Percentiles rank a stretch among this genome's conserved stretches.
Evolutionary conservation across 1,140 invertebrate species (phyloP).

Genomic region (Drosophila kanapiae): DNA sequence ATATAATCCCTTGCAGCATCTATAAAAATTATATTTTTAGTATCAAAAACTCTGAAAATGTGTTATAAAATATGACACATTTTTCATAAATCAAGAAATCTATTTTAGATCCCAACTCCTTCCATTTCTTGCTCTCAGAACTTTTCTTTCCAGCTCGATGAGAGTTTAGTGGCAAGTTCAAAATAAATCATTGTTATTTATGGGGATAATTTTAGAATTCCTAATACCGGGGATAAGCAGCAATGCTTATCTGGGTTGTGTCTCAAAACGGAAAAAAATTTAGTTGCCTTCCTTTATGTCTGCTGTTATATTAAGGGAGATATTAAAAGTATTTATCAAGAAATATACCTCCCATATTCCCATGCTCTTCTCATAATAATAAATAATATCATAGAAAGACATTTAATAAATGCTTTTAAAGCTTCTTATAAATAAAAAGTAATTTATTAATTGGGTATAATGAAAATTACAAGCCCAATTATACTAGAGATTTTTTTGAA

Average conservation of each 20-base stretch:
- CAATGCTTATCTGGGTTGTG: constrained; percentile 17
- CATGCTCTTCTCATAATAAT: neutral
- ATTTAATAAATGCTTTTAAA: neutral
- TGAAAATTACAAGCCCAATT: neutral
- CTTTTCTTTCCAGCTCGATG: constrained; percentile 10
- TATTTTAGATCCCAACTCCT: constrained; percentile 8
- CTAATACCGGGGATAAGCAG: constrained; percentile 1
- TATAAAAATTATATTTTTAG: neutral
- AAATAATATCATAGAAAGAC: neutral
- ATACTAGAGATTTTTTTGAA: neutral
- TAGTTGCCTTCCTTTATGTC: neutral
- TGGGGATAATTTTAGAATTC: constrained; percentile 28
- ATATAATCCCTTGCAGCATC: no score
- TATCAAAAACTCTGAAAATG: neutral
- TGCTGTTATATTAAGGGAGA: neutral
- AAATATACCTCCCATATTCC: neutral
- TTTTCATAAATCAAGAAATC: constrained; percentile 20
- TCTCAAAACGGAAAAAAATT: neutral
- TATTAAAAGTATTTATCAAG: neutral
- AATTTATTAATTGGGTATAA: no score
- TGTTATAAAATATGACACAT: constrained; percentile 17
- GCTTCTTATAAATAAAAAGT: neutral
- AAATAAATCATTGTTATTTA: constrained; percentile 56
- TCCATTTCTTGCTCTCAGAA: constrained; percentile 9
- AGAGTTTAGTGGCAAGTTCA: constrained; percentile 46